Evolutionary conservation across 2,113 vertebrate species (phyloP).

Genomic region (Tautogolabrus adspersus): DNA sequence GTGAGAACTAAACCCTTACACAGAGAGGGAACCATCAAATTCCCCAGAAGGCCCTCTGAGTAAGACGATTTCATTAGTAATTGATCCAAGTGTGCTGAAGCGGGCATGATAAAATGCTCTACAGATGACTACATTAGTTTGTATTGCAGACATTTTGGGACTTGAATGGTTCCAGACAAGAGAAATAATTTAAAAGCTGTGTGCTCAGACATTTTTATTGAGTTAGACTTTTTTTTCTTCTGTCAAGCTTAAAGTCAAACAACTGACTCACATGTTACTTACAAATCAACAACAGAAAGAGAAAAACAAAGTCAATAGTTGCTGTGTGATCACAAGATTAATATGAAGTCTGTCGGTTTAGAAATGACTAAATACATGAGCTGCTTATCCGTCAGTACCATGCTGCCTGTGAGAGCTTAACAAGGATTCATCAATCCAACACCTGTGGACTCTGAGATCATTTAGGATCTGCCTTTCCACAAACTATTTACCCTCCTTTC

Average conservation of each 20-base stretch:
- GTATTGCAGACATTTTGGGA: slow-evolving; percentile 48
- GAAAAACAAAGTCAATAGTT: not conserved
- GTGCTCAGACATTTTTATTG: slow-evolving; percentile 24
- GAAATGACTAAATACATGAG: slow-evolving; percentile 5
- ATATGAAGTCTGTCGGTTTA: slow-evolving; percentile 22
- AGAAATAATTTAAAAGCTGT: slow-evolving; percentile 33
- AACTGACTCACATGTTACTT: not conserved
- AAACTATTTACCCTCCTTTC: slow-evolving; percentile 10
- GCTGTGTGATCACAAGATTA: not conserved
- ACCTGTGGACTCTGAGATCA: slow-evolving; percentile 24
- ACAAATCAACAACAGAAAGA: not conserved
- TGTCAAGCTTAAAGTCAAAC: slow-evolving; percentile 40
- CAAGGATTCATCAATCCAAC: slow-evolving; percentile 37
- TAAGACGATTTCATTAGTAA: slow-evolving; percentile 59
- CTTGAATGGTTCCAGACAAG: slow-evolving; percentile 26
- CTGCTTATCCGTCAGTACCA: not conserved
- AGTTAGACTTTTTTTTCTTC: slow-evolving; percentile 30
- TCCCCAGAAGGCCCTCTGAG: slow-evolving; percentile 36
- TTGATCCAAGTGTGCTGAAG: slow-evolving; percentile 53
- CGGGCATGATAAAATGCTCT: slow-evolving; percentile 54
- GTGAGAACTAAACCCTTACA: slow-evolving; percentile 6
- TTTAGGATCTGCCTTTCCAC: not conserved
- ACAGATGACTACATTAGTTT: slow-evolving; percentile 52
- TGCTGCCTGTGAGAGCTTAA: slow-evolving; percentile 2
- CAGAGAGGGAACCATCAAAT: slow-evolving; percentile 2